A percentile compares a stretch with the other conserved stretches of the same genome.
Conservation (phyloP, 2,888 invertebrate species). For the Dioctria linearis region DNA sequence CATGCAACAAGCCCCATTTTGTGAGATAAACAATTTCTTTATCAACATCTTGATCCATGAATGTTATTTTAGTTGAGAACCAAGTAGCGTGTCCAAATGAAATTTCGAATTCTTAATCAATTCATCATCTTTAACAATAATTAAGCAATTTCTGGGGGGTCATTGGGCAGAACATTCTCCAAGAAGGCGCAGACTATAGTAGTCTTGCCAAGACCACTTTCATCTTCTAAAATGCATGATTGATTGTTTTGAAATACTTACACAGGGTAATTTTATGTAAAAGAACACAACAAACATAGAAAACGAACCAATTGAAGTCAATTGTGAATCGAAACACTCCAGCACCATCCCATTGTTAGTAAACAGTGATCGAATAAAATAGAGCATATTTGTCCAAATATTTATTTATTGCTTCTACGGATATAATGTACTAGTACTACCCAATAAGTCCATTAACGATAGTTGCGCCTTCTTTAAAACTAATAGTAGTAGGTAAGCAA, state of each 20-base stretch:
- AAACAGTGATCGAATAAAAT: conserved; percentile 59
- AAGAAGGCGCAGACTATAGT: conserved; percentile 64
- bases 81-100: conserved; percentile 66
- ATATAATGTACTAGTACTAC: too few relatives aligned
- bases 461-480: neutral
- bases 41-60: conserved; percentile 64
- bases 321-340: conserved; percentile 65
- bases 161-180: conserved; percentile 60
- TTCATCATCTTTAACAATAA: conserved; percentile 67
- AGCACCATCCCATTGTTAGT: conserved; percentile 60
- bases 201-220: conserved; percentile 68
- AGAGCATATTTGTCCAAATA: conserved; percentile 55
- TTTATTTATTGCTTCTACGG: too few relatives aligned
- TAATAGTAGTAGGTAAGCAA: too few relatives aligned
- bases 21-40: conserved; percentile 66
- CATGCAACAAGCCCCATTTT: conserved; percentile 67
- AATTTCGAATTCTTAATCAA: conserved; percentile 67
- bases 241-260: conserved; percentile 65
- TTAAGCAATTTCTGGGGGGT: conserved; percentile 63
- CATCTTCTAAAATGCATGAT: conserved; percentile 68
- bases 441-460: neutral
- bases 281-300: conserved; percentile 70
- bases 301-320: conserved; percentile 64
- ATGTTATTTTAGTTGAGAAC: conserved; percentile 63
- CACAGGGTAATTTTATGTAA: conserved; percentile 67